A percentile compares a stretch with the other conserved stretches of the same genome.
Conservation (phyloP, 2,888 invertebrate genomes). For the Cheilosia urbana region DNA sequence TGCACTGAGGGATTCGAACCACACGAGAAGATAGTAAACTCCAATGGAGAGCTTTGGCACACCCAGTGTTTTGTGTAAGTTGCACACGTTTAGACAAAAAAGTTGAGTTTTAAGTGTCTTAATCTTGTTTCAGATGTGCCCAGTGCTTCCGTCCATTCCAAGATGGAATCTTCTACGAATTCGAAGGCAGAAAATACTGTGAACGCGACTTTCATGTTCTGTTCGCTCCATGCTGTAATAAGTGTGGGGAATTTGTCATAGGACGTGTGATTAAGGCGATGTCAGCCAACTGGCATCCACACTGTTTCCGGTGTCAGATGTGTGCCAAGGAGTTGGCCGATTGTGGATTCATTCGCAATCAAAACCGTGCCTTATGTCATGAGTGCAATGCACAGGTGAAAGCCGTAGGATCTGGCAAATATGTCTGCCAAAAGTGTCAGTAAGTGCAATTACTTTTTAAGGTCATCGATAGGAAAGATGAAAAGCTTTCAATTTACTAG, state of each 20-base stretch:
- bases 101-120: neutral
- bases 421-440: constrained; percentile 99
- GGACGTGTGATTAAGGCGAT: constrained; percentile 99
- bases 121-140: constrained; percentile 90
- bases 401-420: constrained; percentile 96
- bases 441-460: constrained; percentile 85
- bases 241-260: constrained; percentile 97
- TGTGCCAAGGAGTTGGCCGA: constrained; percentile 97
- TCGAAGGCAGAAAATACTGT: constrained; percentile 99
- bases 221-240: constrained; percentile 96
- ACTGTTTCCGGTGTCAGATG: constrained; percentile 98
- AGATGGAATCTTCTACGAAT: constrained; percentile 99
- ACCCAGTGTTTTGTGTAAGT: constrained; percentile 99
- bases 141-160: constrained; percentile 99
- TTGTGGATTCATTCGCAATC: constrained; percentile 97
- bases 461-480: too few relatives aligned
- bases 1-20: constrained; percentile 98
- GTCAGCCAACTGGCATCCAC: constrained; percentile 99
- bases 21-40: constrained; percentile 99
- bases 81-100: neutral
- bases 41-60: constrained; percentile 99
- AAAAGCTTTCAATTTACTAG: too few relatives aligned
- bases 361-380: constrained; percentile 93
- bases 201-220: constrained; percentile 99
- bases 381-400: constrained; percentile 98